Evolutionary conservation across 1,140 invertebrate species (phyloP).

Genomic region (Metopolophium dirhodum): DNA sequence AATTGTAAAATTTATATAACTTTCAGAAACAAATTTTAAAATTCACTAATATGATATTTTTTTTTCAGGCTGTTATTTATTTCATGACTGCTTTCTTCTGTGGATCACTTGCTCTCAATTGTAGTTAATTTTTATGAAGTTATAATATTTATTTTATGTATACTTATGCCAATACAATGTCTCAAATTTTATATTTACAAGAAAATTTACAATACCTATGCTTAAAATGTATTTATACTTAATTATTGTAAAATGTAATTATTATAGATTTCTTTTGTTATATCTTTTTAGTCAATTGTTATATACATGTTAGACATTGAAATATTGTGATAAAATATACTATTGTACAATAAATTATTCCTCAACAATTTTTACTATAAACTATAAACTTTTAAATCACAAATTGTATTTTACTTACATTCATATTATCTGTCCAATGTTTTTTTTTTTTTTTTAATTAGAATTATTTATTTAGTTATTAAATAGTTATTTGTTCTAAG

Average conservation of each 20-base stretch:
- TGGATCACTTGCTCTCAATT: conserved; percentile 64
- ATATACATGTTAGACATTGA: neutral
- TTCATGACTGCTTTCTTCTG: conserved; percentile 86
- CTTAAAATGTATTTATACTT: neutral
- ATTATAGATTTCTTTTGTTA: neutral
- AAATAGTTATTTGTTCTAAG: neutral
- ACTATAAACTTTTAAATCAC: neutral
- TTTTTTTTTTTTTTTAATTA: neutral
- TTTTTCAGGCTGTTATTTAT: conserved; percentile 76
- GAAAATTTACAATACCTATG: neutral
- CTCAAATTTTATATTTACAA: conserved; percentile 1
- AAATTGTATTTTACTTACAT: neutral
- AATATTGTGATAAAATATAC: conserved; percentile 1
- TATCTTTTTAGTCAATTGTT: conserved; percentile 7
- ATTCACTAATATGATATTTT: conserved; percentile 43
- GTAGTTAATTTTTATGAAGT: conserved; percentile 41
- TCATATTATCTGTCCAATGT: neutral
- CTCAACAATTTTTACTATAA: neutral
- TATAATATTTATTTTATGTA: neutral
- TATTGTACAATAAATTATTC: neutral
- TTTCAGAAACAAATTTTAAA: neutral
- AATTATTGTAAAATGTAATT: neutral
- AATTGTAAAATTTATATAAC: neutral
- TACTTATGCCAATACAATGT: neutral
- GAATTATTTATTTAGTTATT: neutral